Conservation (phyloP, 1,140 invertebrate species). For the Rhyzopertha dominica region DNA sequence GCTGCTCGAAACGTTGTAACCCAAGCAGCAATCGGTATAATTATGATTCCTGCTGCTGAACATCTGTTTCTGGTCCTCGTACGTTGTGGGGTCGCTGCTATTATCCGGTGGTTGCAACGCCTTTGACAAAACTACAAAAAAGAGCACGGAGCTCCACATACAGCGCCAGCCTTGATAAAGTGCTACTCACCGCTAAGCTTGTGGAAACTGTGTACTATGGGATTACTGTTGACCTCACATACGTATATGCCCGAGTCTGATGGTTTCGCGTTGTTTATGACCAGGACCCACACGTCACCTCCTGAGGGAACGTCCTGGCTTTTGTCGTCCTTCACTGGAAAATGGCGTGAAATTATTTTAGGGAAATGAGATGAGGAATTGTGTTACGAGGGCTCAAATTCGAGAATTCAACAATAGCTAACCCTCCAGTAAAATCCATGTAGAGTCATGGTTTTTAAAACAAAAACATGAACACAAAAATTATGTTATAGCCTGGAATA, state of each 20-base stretch:
- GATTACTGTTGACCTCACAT: slow-evolving; percentile 78
- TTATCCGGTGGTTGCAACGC: slow-evolving; percentile 49
- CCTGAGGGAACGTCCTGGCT: slow-evolving; percentile 53
- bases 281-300: slow-evolving; percentile 78
- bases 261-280: slow-evolving; percentile 62
- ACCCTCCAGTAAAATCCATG: too few relatives aligned
- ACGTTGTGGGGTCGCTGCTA: slow-evolving; percentile 45
- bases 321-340: slow-evolving; percentile 40
- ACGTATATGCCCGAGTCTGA: slow-evolving; percentile 72
- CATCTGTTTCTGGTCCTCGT: slow-evolving; percentile 46
- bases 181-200: slow-evolving; percentile 61
- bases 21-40: slow-evolving; percentile 70
- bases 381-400: too few relatives aligned
- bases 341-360: too few relatives aligned
- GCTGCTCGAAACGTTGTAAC: slow-evolving; percentile 58
- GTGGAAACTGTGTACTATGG: slow-evolving; percentile 68
- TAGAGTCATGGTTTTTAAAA: too few relatives aligned
- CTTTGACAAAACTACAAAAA: slow-evolving; percentile 53
- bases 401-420: too few relatives aligned
- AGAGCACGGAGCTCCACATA: too few relatives aligned
- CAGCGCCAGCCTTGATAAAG: slow-evolving; percentile 5
- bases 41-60: slow-evolving; percentile 56
- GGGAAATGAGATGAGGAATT: too few relatives aligned
- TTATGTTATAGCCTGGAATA: too few relatives aligned
- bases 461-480: too few relatives aligned